Evolutionary conservation across 1,140 invertebrate genomes (phyloP).

Genomic region (Brachionus koreanus): DNA sequence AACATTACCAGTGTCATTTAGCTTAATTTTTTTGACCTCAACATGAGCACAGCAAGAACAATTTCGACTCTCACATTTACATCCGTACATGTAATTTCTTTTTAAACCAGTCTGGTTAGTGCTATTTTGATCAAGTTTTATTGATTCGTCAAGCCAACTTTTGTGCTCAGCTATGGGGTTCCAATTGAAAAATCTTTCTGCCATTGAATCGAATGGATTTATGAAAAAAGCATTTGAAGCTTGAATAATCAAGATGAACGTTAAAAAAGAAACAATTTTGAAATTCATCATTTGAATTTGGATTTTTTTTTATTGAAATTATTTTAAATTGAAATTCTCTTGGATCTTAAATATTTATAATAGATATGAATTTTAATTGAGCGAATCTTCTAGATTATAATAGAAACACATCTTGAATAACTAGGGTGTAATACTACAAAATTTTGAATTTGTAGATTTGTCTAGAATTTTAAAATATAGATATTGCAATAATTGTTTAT

Average conservation of each 20-base stretch:
- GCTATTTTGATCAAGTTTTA: neutral
- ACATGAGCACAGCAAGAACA: conserved; percentile 28
- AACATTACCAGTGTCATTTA: conserved; percentile 25
- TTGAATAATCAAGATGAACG: neutral
- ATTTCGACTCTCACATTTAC: neutral
- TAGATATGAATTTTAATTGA: conserved; percentile 10
- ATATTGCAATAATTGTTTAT: neutral
- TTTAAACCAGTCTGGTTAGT: neutral
- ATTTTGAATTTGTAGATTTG: neutral
- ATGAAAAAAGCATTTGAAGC: neutral
- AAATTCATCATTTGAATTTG: neutral
- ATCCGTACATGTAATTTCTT: conserved; percentile 23
- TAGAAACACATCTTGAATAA: conserved; percentile 15
- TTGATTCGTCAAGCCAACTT: neutral
- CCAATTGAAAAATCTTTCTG: neutral
- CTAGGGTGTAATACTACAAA: neutral
- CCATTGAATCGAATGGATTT: neutral
- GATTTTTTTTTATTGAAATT: neutral
- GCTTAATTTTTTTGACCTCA: neutral
- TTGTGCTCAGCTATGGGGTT: neutral
- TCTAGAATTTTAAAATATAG: neutral
- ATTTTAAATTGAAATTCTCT: conserved; percentile 9
- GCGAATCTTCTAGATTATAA: conserved; percentile 16
- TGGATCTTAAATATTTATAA: neutral
- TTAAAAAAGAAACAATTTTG: neutral